A percentile compares a stretch with the other conserved stretches of the same genome.
Evolutionary conservation across 2,797 vertebrate species (phyloP).

Genomic region (Lates japonicus): DNA sequence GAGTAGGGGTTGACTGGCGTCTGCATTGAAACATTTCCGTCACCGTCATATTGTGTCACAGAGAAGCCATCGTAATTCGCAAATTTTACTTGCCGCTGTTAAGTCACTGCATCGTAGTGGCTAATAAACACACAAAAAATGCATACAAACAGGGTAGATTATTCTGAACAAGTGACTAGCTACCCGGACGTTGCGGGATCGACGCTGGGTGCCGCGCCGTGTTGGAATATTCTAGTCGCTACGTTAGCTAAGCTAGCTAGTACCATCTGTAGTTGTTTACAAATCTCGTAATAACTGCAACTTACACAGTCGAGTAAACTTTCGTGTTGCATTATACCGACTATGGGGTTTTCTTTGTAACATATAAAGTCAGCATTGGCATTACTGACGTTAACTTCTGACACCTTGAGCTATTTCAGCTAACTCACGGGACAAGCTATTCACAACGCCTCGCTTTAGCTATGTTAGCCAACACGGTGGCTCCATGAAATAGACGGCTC

Average conservation of each 20-base stretch:
- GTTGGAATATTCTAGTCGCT: slow-evolving; percentile 70
- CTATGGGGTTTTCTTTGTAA: accelerated
- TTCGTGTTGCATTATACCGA: accelerated
- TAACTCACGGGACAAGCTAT: slow-evolving; percentile 48
- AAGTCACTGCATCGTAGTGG: accelerated
- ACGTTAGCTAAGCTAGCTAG: slow-evolving; percentile 41
- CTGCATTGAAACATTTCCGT: slow-evolving; percentile 5
- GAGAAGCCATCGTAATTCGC: neutral
- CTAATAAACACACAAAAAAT: accelerated
- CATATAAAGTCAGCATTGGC: accelerated
- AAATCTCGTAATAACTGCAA: neutral
- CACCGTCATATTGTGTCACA: slow-evolving; percentile 8
- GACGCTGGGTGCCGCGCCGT: slow-evolving; percentile 37
- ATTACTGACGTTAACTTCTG: accelerated
- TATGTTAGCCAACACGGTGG: slow-evolving; percentile 48
- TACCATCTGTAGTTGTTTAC: slow-evolving; percentile 36
- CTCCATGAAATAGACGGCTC: slow-evolving; percentile 62
- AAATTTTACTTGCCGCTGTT: accelerated
- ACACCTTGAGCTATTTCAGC: slow-evolving; percentile 27
- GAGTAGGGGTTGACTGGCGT: neutral
- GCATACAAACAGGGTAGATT: accelerated
- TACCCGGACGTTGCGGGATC: neutral
- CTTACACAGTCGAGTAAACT: accelerated
- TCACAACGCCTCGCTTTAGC: slow-evolving; percentile 51
- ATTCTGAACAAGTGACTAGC: neutral